These are phyloP conservation scores for Amphibalanus amphitrite DNA, from an alignment of 1,140 invertebrate genomes.

Conservation along the genomic window DNA sequence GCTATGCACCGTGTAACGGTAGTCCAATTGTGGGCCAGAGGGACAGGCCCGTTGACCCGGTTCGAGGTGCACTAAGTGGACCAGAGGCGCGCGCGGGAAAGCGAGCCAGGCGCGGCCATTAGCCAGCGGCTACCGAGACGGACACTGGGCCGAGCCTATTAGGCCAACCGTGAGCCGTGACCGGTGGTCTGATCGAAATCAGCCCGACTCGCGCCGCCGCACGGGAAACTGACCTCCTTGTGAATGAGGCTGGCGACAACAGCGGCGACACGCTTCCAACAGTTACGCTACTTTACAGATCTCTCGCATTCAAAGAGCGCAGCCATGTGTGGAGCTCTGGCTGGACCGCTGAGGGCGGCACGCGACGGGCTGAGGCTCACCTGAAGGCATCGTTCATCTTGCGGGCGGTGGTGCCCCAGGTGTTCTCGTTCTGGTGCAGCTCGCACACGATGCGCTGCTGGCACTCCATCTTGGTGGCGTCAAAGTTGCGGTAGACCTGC, in stretches of 20 bases:
- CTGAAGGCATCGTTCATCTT: constrained; percentile 19
- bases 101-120: not conserved
- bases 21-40: not conserved
- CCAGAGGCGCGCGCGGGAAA: not conserved
- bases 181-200: too few species aligned
- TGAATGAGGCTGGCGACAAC: too few species aligned
- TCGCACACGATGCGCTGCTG: constrained; percentile 21
- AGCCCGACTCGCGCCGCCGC: too few species aligned
- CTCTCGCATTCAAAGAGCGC: too few species aligned
- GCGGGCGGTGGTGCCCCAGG: constrained; percentile 18
- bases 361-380: too few species aligned
- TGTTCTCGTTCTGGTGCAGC: constrained; percentile 19
- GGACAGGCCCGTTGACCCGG: not conserved
- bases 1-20: not conserved
- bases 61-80: not conserved
- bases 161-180: not conserved
- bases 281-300: too few species aligned
- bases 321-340: too few species aligned
- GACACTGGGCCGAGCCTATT: not conserved
- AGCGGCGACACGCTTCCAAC: too few species aligned
- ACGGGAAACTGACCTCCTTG: too few species aligned
- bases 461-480: constrained; percentile 19
- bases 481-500: constrained; percentile 21
- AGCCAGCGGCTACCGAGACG: not conserved
- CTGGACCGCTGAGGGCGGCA: too few species aligned